Percentiles rank a stretch among this genome's conserved stretches.
These are phyloP conservation scores for Echinometra lucunter DNA, from an alignment of 53 echinoderm and acorn worm genomes.

Conservation along the genomic window DNA sequence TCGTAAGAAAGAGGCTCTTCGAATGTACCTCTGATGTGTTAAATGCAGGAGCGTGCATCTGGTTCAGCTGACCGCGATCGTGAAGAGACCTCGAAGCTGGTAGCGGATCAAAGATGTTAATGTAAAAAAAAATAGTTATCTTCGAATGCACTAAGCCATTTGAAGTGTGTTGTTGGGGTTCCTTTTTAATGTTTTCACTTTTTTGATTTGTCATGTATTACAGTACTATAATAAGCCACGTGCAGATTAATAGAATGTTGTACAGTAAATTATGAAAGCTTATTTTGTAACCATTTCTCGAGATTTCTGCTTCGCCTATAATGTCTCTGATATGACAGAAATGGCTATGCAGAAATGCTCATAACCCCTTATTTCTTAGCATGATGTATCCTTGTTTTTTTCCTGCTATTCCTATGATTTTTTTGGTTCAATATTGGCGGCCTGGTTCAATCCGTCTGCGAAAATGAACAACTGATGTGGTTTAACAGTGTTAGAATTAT, in stretches of 20 bases:
- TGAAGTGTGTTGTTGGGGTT: not conserved
- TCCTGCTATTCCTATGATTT: not conserved
- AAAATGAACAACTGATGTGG: not conserved
- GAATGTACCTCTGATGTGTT: too few relatives aligned
- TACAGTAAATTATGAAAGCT: not conserved
- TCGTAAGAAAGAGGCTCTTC: too few relatives aligned
- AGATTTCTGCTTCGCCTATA: not conserved
- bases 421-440: not conserved
- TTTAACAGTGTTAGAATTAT: too few relatives aligned
- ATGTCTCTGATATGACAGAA: not conserved
- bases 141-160: too few relatives aligned
- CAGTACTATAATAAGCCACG: not conserved
- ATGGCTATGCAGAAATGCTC: too few relatives aligned
- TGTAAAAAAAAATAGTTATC: too few relatives aligned
- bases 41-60: too few relatives aligned
- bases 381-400: not conserved
- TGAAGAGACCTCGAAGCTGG: not conserved
- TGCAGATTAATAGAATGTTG: too few relatives aligned
- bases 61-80: too few relatives aligned
- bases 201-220: not conserved
- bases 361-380: not conserved
- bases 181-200: too few relatives aligned
- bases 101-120: not conserved
- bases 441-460: not conserved
- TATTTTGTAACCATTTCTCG: not conserved